Base-by-base conservation (phyloP, 2,797 vertebrate genomes). In the Sciaenops ocellatus region DNA sequence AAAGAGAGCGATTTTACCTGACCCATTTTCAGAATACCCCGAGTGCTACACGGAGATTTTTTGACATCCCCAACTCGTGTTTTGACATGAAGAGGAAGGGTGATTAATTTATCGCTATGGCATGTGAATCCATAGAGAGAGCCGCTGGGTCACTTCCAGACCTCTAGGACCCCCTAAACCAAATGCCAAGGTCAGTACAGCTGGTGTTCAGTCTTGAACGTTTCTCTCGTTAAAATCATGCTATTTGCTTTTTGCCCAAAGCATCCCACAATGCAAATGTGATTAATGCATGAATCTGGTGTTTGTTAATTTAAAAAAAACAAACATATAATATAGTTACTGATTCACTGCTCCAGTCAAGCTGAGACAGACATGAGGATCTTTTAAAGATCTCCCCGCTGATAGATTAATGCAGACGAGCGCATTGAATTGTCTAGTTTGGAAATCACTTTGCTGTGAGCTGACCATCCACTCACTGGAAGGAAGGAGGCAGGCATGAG, bases 1-100 rank as follows among this genome's bases (percentile, higher is more conserved):
- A 80, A 84, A 83, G 89, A 84, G 64, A 87, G 68, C 89, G 86
- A 65, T 85, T 90, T 85, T 81, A 79, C 73, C 75, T 91, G 92
- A 93, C 91, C 90, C 86, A 89, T 77, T 93, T 94, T 84, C 60
- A 67, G 61, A 78, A 76, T 7, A 74, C 72, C 63, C 41, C 0
- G 13, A 70, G 55, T 47, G 62, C 61, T 61, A 30, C 75, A 20
- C 42, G 52, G 54, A 52, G 44, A 50, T 69, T 75, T 47, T 77
- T 44, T 78, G 79, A 86, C 80, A 67, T 24, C 62, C 34, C 30
- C 28, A 6, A 77, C 59, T 78, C 48, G 11, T 73, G 63, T 81
- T 91, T 78, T 82, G 88, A 93, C 82, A 75, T n/a, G 18, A 83
- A 80, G 52, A 83, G 28, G 54, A 84, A 69, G 47, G 51, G 63